Percentiles rank a stretch among this genome's conserved stretches.
Conservation (phyloP, 2,113 vertebrate genomes). For the Dissostichus mawsoni region DNA sequence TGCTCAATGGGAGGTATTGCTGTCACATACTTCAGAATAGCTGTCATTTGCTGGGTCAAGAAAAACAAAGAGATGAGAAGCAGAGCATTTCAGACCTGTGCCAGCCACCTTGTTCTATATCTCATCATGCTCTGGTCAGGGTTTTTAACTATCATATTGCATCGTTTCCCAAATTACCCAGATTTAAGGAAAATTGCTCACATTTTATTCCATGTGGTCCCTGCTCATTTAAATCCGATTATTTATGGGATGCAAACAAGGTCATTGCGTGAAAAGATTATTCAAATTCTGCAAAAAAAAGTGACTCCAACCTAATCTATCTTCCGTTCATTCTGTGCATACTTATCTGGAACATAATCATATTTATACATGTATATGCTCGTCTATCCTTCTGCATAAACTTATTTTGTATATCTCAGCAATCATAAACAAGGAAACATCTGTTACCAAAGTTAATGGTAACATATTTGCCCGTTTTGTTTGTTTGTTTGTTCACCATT, state of each 20-base stretch:
- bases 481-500: no score
- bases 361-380: neutral
- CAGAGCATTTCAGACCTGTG: slow-evolving; percentile 71
- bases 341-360: neutral
- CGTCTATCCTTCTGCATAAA: neutral
- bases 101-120: slow-evolving; percentile 74
- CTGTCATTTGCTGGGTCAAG: slow-evolving; percentile 65
- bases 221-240: slow-evolving; percentile 74
- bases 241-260: slow-evolving; percentile 73
- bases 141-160: slow-evolving; percentile 71
- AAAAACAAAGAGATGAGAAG: slow-evolving; percentile 73
- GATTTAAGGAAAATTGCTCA: slow-evolving; percentile 67
- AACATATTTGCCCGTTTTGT: no score
- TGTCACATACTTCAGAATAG: slow-evolving; percentile 71
- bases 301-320: slow-evolving; percentile 19
- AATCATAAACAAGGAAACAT: neutral
- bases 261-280: slow-evolving; percentile 60
- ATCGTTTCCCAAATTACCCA: slow-evolving; percentile 70
- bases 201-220: slow-evolving; percentile 73
- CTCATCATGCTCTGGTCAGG: slow-evolving; percentile 71
- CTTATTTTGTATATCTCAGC: neutral
- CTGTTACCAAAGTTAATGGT: neutral
- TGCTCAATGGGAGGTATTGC: slow-evolving; percentile 69
- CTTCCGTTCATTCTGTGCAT: neutral
- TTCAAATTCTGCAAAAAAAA: slow-evolving; percentile 53